Percentiles rank a stretch among this genome's conserved stretches.
These are phyloP conservation scores for Phrixothrix hirtus DNA, from an alignment of 2,888 invertebrate species.

Conservation along the genomic window DNA sequence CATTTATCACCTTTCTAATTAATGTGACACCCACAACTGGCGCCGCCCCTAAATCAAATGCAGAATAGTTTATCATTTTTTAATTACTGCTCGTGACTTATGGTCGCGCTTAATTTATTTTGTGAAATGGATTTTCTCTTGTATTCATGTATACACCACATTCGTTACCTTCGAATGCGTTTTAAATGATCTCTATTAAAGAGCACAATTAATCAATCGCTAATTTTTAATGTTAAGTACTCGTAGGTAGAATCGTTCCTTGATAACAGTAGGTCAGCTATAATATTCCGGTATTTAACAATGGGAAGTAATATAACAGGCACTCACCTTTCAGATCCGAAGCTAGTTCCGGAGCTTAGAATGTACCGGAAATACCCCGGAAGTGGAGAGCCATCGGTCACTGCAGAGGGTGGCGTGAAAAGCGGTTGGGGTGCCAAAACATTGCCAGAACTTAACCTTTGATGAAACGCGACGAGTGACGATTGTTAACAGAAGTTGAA, in stretches of 20 bases:
- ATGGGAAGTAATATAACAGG: slow-evolving; percentile 51
- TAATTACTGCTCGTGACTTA: slow-evolving; percentile 30
- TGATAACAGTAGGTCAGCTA: background rate
- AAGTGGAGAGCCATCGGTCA: slow-evolving; percentile 55
- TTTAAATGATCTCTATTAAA: background rate
- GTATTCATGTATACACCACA: slow-evolving; percentile 2
- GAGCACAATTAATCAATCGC: slow-evolving; percentile 1
- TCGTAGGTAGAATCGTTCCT: too few relatives aligned
- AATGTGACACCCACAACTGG: slow-evolving; percentile 36
- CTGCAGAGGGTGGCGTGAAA: slow-evolving; percentile 31
- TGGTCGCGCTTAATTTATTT: slow-evolving; percentile 18
- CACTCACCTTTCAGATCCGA: slow-evolving; percentile 55
- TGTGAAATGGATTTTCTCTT: slow-evolving; percentile 13
- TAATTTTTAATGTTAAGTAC: too few relatives aligned
- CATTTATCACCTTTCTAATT: slow-evolving; percentile 36
- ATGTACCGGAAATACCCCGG: slow-evolving; percentile 54
- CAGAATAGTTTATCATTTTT: slow-evolving; percentile 35
- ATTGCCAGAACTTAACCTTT: slow-evolving; percentile 22
- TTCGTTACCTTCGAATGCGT: background rate
- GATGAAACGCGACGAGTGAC: slow-evolving; percentile 25
- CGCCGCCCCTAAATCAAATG: slow-evolving; percentile 35
- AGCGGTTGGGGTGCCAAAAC: slow-evolving; percentile 21
- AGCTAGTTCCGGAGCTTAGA: slow-evolving; percentile 50
- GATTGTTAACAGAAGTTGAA: slow-evolving; percentile 27
- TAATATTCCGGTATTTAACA: slow-evolving; percentile 31